phyloP scores from a whole-genome alignment of 64 coral and sea anemone species.

The Actinia tenebrosa region DNA sequence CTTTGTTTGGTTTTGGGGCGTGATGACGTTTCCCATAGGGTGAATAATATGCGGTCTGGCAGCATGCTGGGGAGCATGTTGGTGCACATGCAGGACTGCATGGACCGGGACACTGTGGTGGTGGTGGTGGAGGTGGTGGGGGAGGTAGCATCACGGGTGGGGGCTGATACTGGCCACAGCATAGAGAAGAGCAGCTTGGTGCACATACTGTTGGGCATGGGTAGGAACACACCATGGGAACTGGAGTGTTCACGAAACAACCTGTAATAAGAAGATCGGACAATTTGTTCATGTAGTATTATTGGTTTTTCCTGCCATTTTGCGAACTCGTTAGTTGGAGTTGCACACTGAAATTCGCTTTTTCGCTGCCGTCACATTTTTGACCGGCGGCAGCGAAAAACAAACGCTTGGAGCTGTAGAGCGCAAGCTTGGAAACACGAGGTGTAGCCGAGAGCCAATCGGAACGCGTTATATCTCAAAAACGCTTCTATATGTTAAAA shows the following conservation, averaged over 20 bases:
- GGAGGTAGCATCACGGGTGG: neutral
- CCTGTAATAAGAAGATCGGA: neutral
- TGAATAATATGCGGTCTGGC: neutral
- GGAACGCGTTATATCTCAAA: too few relatives aligned
- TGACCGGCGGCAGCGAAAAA: too few relatives aligned
- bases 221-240: neutral
- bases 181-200: neutral
- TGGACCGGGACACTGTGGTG: neutral
- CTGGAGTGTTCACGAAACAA: neutral
- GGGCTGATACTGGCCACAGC: neutral
- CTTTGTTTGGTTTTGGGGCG: slow-evolving; percentile 14
- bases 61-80: neutral
- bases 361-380: too few relatives aligned
- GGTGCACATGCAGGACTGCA: neutral
- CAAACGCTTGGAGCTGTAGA: too few relatives aligned
- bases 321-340: too few relatives aligned
- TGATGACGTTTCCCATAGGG: neutral
- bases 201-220: slow-evolving; percentile 1
- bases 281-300: neutral
- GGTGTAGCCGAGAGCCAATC: too few relatives aligned
- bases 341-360: too few relatives aligned
- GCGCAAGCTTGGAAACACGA: too few relatives aligned
- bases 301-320: too few relatives aligned
- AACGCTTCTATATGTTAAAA: too few relatives aligned
- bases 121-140: slow-evolving; percentile 2